Conservation (phyloP, 1,140 invertebrate species). For the Campoletis sonorensis region DNA sequence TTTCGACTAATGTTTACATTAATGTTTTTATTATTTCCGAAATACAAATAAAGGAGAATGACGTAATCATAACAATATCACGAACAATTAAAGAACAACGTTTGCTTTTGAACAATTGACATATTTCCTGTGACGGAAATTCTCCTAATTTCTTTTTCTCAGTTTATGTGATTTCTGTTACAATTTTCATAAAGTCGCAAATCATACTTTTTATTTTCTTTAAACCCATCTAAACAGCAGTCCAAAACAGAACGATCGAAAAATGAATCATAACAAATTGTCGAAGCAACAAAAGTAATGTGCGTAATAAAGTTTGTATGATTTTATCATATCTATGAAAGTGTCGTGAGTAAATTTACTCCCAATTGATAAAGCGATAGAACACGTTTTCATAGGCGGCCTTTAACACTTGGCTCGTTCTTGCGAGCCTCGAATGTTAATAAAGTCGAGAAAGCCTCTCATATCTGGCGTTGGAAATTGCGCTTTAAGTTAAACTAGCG, state of each 20-base stretch:
- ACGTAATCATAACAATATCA: no score
- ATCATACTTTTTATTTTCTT: no score
- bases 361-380: slow-evolving; percentile 40
- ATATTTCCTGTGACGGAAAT: no score
- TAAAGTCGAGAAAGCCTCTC: slow-evolving; percentile 39
- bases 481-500: slow-evolving; percentile 36
- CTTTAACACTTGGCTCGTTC: slow-evolving; percentile 10
- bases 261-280: not conserved
- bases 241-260: not conserved
- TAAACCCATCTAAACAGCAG: not conserved
- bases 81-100: no score
- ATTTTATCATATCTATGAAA: slow-evolving; percentile 37
- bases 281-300: not conserved
- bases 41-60: no score
- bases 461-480: slow-evolving; percentile 39
- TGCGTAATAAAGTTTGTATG: not conserved
- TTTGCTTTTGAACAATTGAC: no score
- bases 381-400: slow-evolving; percentile 38
- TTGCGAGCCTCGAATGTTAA: not conserved
- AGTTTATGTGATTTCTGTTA: no score
- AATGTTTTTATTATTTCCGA: no score
- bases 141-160: no score
- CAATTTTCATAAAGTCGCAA: no score
- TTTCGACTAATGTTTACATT: no score
- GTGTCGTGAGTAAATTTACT: slow-evolving; percentile 39